Percentiles rank a stretch among this genome's conserved stretches.
Conservation (phyloP, 2,888 invertebrate species). For the Drosophila ezoana region DNA sequence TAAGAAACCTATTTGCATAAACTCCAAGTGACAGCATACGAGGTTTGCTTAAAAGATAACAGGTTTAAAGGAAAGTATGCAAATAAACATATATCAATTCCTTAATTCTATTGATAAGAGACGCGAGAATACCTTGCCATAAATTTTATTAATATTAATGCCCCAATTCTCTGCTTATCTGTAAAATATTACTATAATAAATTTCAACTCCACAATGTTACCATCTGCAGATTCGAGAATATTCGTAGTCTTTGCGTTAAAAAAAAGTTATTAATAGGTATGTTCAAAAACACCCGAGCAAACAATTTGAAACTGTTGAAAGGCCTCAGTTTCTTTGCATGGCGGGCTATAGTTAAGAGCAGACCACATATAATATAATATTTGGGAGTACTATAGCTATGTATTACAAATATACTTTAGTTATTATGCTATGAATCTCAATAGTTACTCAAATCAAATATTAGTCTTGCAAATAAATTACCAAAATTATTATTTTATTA, state of each 20-base stretch:
- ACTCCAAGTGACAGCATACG: not conserved
- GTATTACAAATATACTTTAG: too few relatives aligned
- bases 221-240: not conserved
- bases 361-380: too few relatives aligned
- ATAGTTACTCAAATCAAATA: too few relatives aligned
- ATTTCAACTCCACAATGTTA: not conserved
- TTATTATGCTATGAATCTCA: too few relatives aligned
- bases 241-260: constrained; percentile 2
- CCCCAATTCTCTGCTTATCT: not conserved
- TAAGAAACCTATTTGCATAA: constrained; percentile 23
- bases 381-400: too few relatives aligned
- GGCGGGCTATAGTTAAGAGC: too few relatives aligned
- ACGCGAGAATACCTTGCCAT: not conserved
- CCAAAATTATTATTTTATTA: too few relatives aligned
- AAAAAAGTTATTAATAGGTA: constrained; percentile 1
- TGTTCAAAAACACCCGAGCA: not conserved
- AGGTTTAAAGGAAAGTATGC: not conserved
- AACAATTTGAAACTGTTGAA: not conserved
- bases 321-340: too few relatives aligned
- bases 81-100: not conserved
- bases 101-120: not conserved
- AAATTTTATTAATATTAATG: constrained; percentile 26
- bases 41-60: not conserved
- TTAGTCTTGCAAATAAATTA: too few relatives aligned
- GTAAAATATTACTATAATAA: constrained; percentile 1